Evolutionary conservation across 2,113 vertebrate species (phyloP), one percentile per base, ranked within the genome.

Genomic region (Seriola aureovittata): DNA sequence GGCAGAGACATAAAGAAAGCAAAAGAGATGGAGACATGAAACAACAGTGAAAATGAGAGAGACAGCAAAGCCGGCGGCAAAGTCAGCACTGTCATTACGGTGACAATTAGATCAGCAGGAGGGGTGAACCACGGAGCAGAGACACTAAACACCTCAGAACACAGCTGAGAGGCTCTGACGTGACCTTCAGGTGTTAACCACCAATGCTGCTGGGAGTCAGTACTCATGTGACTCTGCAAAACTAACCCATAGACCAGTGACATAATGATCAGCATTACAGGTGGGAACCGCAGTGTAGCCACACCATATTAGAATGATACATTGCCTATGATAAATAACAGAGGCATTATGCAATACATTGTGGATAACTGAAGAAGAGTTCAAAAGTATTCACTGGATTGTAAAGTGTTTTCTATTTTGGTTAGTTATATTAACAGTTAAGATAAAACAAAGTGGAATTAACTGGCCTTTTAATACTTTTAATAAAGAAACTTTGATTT

Each of bases 11-110:
- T 48, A 44, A 78, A 62, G 78, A 58, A 75, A 63, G 46, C 46
- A 64, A 70, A 78, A 69, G 63, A 57, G 46, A 84, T 55, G 19
- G 32, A 78, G 54, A 84, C 48, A 77, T 8, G 7, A 68, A 85
- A 75, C 34, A 29, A 63, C 42, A 62, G 62, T 38, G 68, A 85
- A 79, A 84, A 68, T 75, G 68, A 78, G 71, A 85, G 64, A 50
- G 65, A 79, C 73, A 72, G 69, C 10, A 1, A 60, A 70, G 86
- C 91, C 75, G 0, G 62, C 17, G 75, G 92, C 92, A 92, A 93
- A 92, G 93, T 92, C 91, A 85, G 77, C 79, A 73, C 76, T 88
- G 88, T 71, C 91, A 89, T 91, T 91, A 91, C 46, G 59, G 77
- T n/a, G 81, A 86, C 62, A 55, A 92, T 88, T 86, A 84, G 75